Base-by-base conservation (phyloP, 2,888 invertebrate genomes). In the Abrostola triplasia region DNA sequence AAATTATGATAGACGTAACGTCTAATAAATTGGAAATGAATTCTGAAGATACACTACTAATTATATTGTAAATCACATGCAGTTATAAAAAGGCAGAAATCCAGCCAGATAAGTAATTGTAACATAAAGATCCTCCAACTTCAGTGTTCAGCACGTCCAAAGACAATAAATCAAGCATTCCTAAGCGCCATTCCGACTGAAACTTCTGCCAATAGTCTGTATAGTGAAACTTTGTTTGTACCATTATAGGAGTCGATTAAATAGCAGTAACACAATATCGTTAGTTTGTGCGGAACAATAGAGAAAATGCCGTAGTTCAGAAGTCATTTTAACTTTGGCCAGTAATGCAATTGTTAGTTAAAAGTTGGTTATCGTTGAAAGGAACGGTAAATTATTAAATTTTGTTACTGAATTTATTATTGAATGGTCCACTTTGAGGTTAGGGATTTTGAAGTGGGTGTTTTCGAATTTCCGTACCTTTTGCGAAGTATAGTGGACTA, bases 341-440 rank as follows among this genome's bases (percentile, higher is more conserved):
- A 9, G 56, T 69, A 75, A 78, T 67, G 65, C 76, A 71, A 80
- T 78, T 77, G 77, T 69, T 70, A 62, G 65, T 74, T 73, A 57
- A 68, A 80, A 67, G 55, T 53, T 57, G 51, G 40, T 56, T 49
- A 59, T 37, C 37, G 62, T 59, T 65, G 52, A 56, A 66, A 65
- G 59, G 67, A 55, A 63, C 62, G 35, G 35, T 47, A 35, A 59
- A 57, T 70, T 80, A 65, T 65, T 64, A 52, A 64, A 70, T 73
- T 64, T 57, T 62, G 66, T 65, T 66, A 55, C 35, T 36, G 47
- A 70, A 70, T 54, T 66, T 70, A 59, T 68, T 62, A 36, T 50
- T 37, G 52, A 57, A 53, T 54, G 57, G 44, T 13, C 44, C 24
- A 24, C 24, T 24, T 24, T 24, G 1, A 24, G 24, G 24, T 24